Percentiles rank a stretch among this genome's conserved stretches.
phyloP scores from a whole-genome alignment of 2,797 vertebrate genomes.

The Serranus cabrilla region DNA sequence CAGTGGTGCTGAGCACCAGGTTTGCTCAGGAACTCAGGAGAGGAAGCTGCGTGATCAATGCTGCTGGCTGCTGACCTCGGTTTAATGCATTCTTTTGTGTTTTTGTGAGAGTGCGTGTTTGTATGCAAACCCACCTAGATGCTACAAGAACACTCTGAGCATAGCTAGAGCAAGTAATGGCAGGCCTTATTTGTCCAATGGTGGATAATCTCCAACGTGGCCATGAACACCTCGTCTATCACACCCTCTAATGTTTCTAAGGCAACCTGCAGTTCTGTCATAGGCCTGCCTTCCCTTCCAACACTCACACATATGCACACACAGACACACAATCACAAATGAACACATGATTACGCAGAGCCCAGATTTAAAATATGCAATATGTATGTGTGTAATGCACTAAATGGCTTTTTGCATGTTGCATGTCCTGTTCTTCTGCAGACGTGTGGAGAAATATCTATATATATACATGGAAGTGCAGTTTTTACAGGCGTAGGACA shows the following conservation, averaged over 20 bases:
- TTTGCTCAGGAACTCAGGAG: constrained; percentile 33
- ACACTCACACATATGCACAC: constrained; percentile 13
- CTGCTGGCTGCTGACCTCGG: constrained; percentile 48
- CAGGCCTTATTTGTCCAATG: constrained; percentile 86
- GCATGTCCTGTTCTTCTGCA: constrained; percentile 18
- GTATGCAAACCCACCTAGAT: constrained; percentile 81
- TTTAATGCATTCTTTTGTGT: constrained; percentile 43
- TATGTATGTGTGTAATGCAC: constrained; percentile 35
- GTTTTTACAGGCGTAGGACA: neutral
- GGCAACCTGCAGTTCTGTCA: constrained; percentile 78
- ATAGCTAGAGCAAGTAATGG: constrained; percentile 86
- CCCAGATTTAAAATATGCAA: constrained; percentile 44
- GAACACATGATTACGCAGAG: constrained; percentile 12
- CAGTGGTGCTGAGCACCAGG: constrained; percentile 12
- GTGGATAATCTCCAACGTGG: constrained; percentile 86
- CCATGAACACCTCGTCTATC: constrained; percentile 87
- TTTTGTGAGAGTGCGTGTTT: constrained; percentile 6
- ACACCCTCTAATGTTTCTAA: constrained; percentile 85
- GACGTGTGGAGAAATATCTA: neutral
- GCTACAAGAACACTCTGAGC: constrained; percentile 80
- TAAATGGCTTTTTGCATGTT: constrained; percentile 35
- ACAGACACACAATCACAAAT: constrained; percentile 5
- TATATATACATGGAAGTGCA: constrained; percentile 1
- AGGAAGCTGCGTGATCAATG: constrained; percentile 42
- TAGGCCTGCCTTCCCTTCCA: constrained; percentile 85